Base-by-base conservation (phyloP, 2,888 invertebrate species). In the Oxystoma pomonae region DNA sequence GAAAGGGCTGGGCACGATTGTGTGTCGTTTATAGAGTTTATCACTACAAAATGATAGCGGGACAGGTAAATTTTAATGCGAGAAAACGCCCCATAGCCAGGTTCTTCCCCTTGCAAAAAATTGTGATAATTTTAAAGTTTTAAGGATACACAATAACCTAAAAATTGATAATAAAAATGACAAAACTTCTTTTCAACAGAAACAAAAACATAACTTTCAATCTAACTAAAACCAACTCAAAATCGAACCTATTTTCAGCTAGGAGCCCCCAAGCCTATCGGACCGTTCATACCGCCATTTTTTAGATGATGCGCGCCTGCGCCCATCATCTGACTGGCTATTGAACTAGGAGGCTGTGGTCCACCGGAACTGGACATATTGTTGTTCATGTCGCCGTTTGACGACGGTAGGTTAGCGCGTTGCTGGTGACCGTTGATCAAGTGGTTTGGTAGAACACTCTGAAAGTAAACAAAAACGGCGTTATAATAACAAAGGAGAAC, bases 341-440 rank as follows among this genome's bases (percentile, higher is more conserved):
- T 76, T 21, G 77, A 75, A 68, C 73, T 75, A 35, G 76, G 75
- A 73, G 77, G 76, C 35, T 7, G 5, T 12, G 74, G 75, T 67
- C 66, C 85, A 77, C 75, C 80, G 21, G 79, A 76, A 53, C 78
- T 85, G 16, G 86, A 86, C 87, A 87, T 87, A 80, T 87, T 88
- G 81, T 88, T 88, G 82, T 87, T 87, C 70, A 87, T 78, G 76
- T 87, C 88, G n/a, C 87, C 87, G 59, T 79, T 80, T 22, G 86
- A 80, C 17, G 79, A 76, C 76, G 75, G 75, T 55, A 77, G 70
- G 1, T 75, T 51, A 17, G 78, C 75, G 58, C 78, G 75, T 35
- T 35, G 35, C 35, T 3, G 35, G 67, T 78, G 80, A 19, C 80
- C 86, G 77, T 86, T 86, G 82, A 87, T 84, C 73, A 86, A 77